A percentile compares a stretch with the other conserved stretches of the same genome.
phyloP scores from a whole-genome alignment of 2,113 vertebrate species.

The Equus przewalskii region DNA sequence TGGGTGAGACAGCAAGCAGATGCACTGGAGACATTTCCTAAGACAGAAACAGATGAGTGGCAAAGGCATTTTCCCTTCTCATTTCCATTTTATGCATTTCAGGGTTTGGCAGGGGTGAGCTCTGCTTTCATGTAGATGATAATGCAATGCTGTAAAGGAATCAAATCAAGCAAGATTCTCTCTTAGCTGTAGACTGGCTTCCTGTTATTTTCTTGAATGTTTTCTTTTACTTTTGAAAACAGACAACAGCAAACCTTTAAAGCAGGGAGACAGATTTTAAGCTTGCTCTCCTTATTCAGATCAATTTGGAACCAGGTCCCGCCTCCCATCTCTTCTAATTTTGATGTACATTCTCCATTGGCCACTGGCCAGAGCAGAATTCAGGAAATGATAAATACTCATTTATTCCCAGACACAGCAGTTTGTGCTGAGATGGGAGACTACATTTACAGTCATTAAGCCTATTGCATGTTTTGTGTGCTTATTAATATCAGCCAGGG shows the following conservation, averaged over 20 bases:
- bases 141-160: constrained; percentile 57
- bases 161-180: constrained; percentile 47
- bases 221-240: constrained; percentile 75
- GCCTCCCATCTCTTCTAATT: constrained; percentile 86
- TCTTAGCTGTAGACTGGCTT: constrained; percentile 64
- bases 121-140: constrained; percentile 44
- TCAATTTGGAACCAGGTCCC: constrained; percentile 82
- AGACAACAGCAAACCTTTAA: constrained; percentile 79
- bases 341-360: constrained; percentile 82
- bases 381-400: constrained; percentile 85
- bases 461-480: constrained; percentile 55
- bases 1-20: constrained; percentile 18
- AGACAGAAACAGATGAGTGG: constrained; percentile 67
- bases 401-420: constrained; percentile 79
- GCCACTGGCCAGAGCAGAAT: constrained; percentile 81
- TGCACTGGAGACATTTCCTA: constrained; percentile 46
- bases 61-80: constrained; percentile 60
- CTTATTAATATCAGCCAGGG: constrained; percentile 35
- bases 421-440: constrained; percentile 77
- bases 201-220: constrained; percentile 79
- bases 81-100: constrained; percentile 61
- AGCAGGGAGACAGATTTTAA: constrained; percentile 78
- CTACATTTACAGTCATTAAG: constrained; percentile 70
- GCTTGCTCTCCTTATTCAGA: constrained; percentile 81
- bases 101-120: constrained; percentile 38